Conservation (phyloP, 2,113 vertebrate genomes). For the Atherinomorus stipes region DNA sequence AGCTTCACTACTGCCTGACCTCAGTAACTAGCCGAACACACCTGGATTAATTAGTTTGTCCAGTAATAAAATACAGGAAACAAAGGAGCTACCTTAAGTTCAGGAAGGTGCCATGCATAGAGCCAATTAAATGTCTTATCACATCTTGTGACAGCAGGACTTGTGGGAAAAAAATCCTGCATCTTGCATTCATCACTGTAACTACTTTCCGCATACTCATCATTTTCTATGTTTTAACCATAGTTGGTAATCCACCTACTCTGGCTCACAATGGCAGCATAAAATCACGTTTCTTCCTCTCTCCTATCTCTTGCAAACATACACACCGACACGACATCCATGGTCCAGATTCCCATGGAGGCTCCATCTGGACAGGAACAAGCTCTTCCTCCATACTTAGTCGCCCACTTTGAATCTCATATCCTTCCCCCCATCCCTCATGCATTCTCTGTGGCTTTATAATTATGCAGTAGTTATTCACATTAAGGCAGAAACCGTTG, state of each 20-base stretch:
- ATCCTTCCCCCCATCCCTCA: slow-evolving; percentile 9
- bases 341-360: slow-evolving; percentile 62
- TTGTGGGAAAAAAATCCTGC: too few relatives aligned
- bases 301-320: slow-evolving; percentile 33
- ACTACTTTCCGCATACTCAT: not conserved
- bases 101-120: too few relatives aligned
- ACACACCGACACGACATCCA: slow-evolving; percentile 40
- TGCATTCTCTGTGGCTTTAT: slow-evolving; percentile 12
- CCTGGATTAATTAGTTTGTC: too few relatives aligned
- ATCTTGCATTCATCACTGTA: not conserved
- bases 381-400: slow-evolving; percentile 55
- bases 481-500: slow-evolving; percentile 9
- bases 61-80: too few relatives aligned
- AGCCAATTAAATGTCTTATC: too few relatives aligned
- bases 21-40: too few relatives aligned
- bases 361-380: slow-evolving; percentile 79
- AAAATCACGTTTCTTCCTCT: not conserved
- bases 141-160: too few relatives aligned
- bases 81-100: too few relatives aligned
- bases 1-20: too few relatives aligned
- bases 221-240: slow-evolving; percentile 30
- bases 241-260: slow-evolving; percentile 60
- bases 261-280: slow-evolving; percentile 52
- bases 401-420: slow-evolving; percentile 60
- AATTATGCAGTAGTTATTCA: slow-evolving; percentile 14